Conservation (phyloP, 1,140 invertebrate species). For the Drosophila willistoni region DNA sequence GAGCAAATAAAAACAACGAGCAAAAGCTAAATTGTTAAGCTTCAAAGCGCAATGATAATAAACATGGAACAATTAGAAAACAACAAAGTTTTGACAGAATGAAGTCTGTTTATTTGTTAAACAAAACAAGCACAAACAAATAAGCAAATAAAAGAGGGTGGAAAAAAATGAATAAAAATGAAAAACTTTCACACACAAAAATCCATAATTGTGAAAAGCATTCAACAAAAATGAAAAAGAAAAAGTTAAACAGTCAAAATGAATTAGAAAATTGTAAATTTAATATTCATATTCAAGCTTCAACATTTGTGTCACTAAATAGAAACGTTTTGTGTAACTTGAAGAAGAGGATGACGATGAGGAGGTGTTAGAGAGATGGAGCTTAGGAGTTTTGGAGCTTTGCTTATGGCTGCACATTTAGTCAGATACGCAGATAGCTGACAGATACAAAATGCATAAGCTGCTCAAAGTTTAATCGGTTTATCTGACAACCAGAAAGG, state of each 20-base stretch:
- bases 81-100: constrained; percentile 43
- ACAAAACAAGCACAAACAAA: constrained; percentile 20
- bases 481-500: constrained; percentile 63
- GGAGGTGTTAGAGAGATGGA: not conserved
- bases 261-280: constrained; percentile 48
- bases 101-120: constrained; percentile 39
- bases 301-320: constrained; percentile 45
- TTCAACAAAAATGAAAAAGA: not conserved
- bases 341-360: no score
- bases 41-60: constrained; percentile 68
- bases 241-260: constrained; percentile 17
- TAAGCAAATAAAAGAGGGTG: not conserved
- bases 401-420: constrained; percentile 69
- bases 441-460: constrained; percentile 71
- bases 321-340: constrained; percentile 39
- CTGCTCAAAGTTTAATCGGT: constrained; percentile 78
- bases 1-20: constrained; percentile 15
- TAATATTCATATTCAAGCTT: constrained; percentile 27
- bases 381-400: constrained; percentile 15
- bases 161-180: not conserved
- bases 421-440: constrained; percentile 65
- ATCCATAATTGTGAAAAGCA: constrained; percentile 17
- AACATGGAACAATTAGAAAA: constrained; percentile 64
- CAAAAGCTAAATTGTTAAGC: constrained; percentile 29
- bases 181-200: not conserved